phyloP scores from a whole-genome alignment of 2,888 invertebrate genomes.

The Horisme vitalbata region DNA sequence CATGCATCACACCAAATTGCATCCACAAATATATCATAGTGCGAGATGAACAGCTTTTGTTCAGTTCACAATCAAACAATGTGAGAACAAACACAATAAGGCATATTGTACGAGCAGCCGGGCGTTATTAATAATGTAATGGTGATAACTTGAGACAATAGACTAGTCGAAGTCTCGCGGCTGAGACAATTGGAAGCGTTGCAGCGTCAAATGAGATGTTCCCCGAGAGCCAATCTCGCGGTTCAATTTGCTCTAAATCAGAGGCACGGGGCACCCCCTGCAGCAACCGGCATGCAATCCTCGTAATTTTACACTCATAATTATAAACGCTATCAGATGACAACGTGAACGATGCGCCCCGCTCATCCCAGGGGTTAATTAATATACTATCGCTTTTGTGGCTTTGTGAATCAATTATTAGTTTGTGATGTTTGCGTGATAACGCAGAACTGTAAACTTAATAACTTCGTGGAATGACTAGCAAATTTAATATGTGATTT shows the following conservation, averaged over 20 bases:
- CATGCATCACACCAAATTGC: constrained; percentile 14
- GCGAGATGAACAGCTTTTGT: constrained; percentile 29
- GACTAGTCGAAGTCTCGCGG: constrained; percentile 53
- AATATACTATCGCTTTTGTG: constrained; percentile 37
- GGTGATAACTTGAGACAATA: constrained; percentile 58
- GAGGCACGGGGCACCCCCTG: constrained; percentile 50
- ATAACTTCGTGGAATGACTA: constrained; percentile 14
- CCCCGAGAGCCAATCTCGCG: constrained; percentile 68
- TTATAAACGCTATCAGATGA: constrained; percentile 54
- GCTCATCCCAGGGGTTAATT: constrained; percentile 45
- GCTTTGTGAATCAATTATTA: constrained; percentile 45
- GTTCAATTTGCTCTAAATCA: constrained; percentile 80
- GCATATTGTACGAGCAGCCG: constrained; percentile 36
- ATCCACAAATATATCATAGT: constrained; percentile 2
- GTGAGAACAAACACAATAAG: constrained; percentile 41
- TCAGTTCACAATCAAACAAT: constrained; percentile 29
- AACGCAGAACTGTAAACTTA: constrained; percentile 21
- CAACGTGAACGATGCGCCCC: constrained; percentile 42
- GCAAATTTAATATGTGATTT: not conserved
- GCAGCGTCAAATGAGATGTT: constrained; percentile 77
- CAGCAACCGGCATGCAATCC: constrained; percentile 47
- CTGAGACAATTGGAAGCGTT: constrained; percentile 73
- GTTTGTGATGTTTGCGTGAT: constrained; percentile 34
- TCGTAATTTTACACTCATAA: constrained; percentile 50
- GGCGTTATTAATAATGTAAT: constrained; percentile 47